Conservation (phyloP, 2,113 vertebrate species). For the Saguinus imperator region DNA sequence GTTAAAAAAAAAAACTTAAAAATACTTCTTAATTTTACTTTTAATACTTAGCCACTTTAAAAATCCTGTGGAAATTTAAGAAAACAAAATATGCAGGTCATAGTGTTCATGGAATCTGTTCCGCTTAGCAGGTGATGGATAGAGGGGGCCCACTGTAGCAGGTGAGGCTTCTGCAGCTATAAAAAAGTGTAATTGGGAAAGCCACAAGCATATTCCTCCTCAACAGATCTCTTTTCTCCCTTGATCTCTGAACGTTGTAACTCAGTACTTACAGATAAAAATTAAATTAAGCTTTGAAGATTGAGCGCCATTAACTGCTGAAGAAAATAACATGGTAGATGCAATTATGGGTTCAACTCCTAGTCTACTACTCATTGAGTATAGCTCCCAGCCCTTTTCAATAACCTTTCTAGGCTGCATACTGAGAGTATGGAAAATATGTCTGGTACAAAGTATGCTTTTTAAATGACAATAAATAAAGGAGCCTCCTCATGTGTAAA, state of each 20-base stretch:
- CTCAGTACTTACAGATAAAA: slow-evolving; percentile 20
- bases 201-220: not conserved
- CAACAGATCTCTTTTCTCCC: not conserved
- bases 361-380: not conserved
- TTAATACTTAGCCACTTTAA: not conserved
- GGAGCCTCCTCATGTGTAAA: not conserved
- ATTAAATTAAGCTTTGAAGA: not conserved
- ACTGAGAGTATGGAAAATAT: not conserved
- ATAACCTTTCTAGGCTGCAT: not conserved
- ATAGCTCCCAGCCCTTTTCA: not conserved
- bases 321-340: not conserved
- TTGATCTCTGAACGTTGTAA: not conserved
- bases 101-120: not conserved
- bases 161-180: not conserved
- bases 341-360: not conserved
- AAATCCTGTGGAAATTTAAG: not conserved
- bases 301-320: not conserved
- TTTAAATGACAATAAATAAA: not conserved
- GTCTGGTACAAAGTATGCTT: not conserved
- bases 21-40: not conserved
- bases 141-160: not conserved
- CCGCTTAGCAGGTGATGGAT: rapidly evolving
- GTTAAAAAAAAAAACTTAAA: not conserved
- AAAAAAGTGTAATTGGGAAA: not conserved
- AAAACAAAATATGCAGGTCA: not conserved